phyloP scores from a whole-genome alignment of 2,113 vertebrate species.

The Piprites chloris region DNA sequence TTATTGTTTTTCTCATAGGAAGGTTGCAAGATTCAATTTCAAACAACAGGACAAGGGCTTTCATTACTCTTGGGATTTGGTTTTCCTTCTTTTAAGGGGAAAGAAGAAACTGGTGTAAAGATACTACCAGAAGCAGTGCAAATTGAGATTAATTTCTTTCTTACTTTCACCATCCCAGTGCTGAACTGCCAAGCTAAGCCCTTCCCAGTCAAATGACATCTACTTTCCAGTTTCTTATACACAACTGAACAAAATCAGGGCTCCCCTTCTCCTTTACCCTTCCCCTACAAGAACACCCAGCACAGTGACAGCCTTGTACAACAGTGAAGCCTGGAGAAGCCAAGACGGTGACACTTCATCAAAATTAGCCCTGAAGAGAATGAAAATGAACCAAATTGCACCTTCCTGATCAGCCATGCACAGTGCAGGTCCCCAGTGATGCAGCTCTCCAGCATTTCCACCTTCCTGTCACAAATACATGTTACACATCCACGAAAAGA shows the following conservation, averaged over 20 bases:
- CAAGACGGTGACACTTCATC: not conserved
- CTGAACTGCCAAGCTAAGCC: not conserved
- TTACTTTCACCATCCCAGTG: not conserved
- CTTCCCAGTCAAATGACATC: not conserved
- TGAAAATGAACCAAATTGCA: not conserved
- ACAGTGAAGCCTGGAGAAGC: not conserved
- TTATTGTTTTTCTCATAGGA: conserved; percentile 51
- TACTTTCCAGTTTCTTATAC: not conserved
- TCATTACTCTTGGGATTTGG: not conserved
- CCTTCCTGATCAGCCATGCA: not conserved
- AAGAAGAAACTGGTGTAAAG: conserved; percentile 8
- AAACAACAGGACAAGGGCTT: not conserved
- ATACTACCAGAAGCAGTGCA: conserved; percentile 14
- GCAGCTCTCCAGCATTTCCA: not conserved
- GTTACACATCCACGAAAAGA: not conserved
- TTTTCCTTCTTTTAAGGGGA: not conserved
- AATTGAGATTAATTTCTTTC: not conserved
- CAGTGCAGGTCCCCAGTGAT: not conserved
- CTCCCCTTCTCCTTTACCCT: not conserved
- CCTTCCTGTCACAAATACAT: not conserved
- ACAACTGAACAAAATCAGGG: not conserved
- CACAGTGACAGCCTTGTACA: not conserved
- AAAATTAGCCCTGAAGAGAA: not conserved
- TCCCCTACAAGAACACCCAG: not conserved
- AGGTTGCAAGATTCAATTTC: conserved; percentile 9